These are phyloP conservation scores for Nomada hirtipes DNA, from an alignment of 2,888 invertebrate species.

Conservation along the genomic window DNA sequence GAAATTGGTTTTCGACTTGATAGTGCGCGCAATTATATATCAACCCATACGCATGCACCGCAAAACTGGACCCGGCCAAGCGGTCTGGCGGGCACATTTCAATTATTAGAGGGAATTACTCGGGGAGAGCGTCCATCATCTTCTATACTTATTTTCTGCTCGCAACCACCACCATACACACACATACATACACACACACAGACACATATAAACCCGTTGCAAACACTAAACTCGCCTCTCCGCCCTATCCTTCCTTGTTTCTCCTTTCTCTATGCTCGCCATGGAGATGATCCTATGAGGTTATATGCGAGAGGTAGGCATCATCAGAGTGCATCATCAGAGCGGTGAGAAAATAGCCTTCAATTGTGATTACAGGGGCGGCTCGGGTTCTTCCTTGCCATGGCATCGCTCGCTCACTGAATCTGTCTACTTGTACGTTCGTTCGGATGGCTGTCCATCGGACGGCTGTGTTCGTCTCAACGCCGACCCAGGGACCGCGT, in stretches of 20 bases:
- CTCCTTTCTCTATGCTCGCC: conserved; percentile 63
- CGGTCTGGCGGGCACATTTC: conserved; percentile 83
- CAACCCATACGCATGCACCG: conserved; percentile 70
- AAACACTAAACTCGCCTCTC: conserved; percentile 63
- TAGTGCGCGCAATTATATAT: conserved; percentile 71
- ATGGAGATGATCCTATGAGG: conserved; percentile 81
- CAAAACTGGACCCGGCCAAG: conserved; percentile 70
- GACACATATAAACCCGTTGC: conserved; percentile 42
- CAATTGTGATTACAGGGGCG: conserved; percentile 85
- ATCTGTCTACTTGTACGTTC: conserved; percentile 68
- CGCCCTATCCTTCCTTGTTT: neutral
- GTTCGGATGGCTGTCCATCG: conserved; percentile 57
- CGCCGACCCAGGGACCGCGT: conserved; percentile 46
- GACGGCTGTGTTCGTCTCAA: conserved; percentile 35
- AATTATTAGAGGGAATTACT: conserved; percentile 85
- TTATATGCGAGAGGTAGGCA: conserved; percentile 79
- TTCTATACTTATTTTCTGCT: conserved; percentile 84
- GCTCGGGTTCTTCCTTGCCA: conserved; percentile 78
- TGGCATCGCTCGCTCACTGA: conserved; percentile 72
- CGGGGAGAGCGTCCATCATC: conserved; percentile 82
- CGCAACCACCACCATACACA: conserved; percentile 77
- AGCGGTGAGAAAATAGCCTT: conserved; percentile 85
- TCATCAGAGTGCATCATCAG: conserved; percentile 84
- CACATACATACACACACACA: conserved; percentile 57
- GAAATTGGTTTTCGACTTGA: conserved; percentile 70